Evolutionary conservation across 1,140 invertebrate genomes (phyloP).

Genomic region (Zaprionus ornatus): DNA sequence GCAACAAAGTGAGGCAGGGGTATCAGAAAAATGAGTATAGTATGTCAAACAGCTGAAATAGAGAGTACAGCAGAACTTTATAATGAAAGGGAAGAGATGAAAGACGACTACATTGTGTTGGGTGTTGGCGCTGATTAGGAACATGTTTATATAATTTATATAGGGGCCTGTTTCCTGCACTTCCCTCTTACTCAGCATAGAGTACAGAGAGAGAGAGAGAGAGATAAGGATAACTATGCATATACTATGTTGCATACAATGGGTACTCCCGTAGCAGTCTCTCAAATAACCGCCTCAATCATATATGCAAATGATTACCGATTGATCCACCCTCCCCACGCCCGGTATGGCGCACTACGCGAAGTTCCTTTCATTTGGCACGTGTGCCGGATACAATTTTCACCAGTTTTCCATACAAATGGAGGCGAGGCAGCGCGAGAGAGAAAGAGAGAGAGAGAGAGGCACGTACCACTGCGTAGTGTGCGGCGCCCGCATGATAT

Average conservation of each 20-base stretch:
- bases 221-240: background rate
- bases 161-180: background rate
- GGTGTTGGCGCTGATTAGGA: background rate
- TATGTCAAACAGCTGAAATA: background rate
- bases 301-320: constrained; percentile 32
- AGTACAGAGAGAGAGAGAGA: background rate
- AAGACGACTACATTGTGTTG: background rate
- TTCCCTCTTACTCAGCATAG: background rate
- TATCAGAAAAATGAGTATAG: background rate
- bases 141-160: background rate
- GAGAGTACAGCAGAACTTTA: background rate
- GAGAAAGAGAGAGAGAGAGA: background rate
- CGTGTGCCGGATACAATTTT: constrained; percentile 79
- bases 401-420: constrained; percentile 41
- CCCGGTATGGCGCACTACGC: constrained; percentile 24
- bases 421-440: constrained; percentile 32
- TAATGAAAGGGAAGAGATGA: background rate
- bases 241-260: background rate
- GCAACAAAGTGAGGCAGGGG: background rate
- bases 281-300: constrained; percentile 15
- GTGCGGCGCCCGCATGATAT: constrained; percentile 59
- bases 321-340: constrained; percentile 53
- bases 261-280: background rate
- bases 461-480: constrained; percentile 49
- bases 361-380: constrained; percentile 66